These are phyloP conservation scores for Aplocera efformata DNA, from an alignment of 2,888 invertebrate genomes.

Conservation along the genomic window DNA sequence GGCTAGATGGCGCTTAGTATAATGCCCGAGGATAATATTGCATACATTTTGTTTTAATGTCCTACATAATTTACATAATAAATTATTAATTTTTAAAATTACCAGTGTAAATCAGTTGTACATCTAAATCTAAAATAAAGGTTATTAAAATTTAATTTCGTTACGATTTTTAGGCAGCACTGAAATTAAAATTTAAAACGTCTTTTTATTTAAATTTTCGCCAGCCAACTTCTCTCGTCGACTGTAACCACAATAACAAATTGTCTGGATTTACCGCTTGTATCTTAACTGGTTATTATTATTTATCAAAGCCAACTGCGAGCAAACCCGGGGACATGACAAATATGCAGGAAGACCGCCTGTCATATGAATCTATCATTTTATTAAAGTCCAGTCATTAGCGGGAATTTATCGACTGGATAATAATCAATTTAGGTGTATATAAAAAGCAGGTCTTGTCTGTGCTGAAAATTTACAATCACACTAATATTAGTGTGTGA, in stretches of 20 bases:
- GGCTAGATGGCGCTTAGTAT: too few species aligned
- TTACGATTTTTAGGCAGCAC: too few species aligned
- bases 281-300: slow-evolving; percentile 52
- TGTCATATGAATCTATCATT: slow-evolving; percentile 30
- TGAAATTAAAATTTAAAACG: too few species aligned
- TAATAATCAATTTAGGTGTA: neutral
- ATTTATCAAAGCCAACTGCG: slow-evolving; percentile 56
- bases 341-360: slow-evolving; percentile 42
- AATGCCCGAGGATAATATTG: too few species aligned
- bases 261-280: slow-evolving; percentile 33
- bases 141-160: too few species aligned
- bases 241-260: slow-evolving; percentile 36
- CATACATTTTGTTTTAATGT: too few species aligned
- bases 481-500: too few species aligned
- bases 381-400: slow-evolving; percentile 12
- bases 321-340: slow-evolving; percentile 43
- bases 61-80: too few species aligned
- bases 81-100: too few species aligned
- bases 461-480: neutral
- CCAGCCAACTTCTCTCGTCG: neutral
- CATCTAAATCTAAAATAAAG: too few species aligned
- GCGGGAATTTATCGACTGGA: slow-evolving; percentile 10
- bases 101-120: too few species aligned
- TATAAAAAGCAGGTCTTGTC: neutral
- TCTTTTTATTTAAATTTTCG: too few species aligned